These are phyloP conservation scores for Geotrupes spiniger DNA, from an alignment of 2,888 invertebrate species.

Conservation along the genomic window DNA sequence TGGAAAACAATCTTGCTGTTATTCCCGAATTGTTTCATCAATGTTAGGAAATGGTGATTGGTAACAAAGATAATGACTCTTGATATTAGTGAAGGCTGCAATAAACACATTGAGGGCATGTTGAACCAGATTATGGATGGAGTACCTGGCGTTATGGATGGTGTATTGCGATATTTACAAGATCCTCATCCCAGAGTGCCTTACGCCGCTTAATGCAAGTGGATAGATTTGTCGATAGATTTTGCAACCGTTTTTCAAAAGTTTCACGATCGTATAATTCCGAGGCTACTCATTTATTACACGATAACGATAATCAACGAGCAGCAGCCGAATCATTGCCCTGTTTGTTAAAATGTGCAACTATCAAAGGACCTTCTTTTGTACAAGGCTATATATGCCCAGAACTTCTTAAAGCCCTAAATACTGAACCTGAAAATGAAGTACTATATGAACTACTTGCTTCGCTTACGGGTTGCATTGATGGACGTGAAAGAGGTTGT, in stretches of 20 bases:
- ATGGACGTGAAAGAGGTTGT: constrained; percentile 81
- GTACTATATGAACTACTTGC: constrained; percentile 80
- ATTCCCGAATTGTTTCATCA: constrained; percentile 70
- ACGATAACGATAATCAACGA: constrained; percentile 88
- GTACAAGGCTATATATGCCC: constrained; percentile 71
- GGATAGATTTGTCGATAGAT: constrained; percentile 99
- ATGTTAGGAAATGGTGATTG: constrained; percentile 84
- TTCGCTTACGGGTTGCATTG: constrained; percentile 81
- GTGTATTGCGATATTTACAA: constrained; percentile 44
- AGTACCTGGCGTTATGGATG: constrained; percentile 56
- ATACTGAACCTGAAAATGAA: constrained; percentile 87
- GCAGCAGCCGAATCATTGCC: constrained; percentile 92
- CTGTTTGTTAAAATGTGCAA: constrained; percentile 82
- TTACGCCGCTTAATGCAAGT: constrained; percentile 94
- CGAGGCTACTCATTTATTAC: constrained; percentile 84
- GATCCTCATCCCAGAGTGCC: constrained; percentile 84
- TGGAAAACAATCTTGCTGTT: constrained; percentile 82
- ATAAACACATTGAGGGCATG: constrained; percentile 95
- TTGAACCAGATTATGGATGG: constrained; percentile 91
- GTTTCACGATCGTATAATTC: constrained; percentile 94
- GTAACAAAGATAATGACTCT: constrained; percentile 96
- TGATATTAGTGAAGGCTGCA: constrained; percentile 97
- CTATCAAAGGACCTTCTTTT: constrained; percentile 71
- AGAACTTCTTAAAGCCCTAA: constrained; percentile 82
- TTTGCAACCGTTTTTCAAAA: constrained; percentile 97